Evolutionary conservation across 2,888 invertebrate genomes (phyloP).

Genomic region (Agrochola circellaris): DNA sequence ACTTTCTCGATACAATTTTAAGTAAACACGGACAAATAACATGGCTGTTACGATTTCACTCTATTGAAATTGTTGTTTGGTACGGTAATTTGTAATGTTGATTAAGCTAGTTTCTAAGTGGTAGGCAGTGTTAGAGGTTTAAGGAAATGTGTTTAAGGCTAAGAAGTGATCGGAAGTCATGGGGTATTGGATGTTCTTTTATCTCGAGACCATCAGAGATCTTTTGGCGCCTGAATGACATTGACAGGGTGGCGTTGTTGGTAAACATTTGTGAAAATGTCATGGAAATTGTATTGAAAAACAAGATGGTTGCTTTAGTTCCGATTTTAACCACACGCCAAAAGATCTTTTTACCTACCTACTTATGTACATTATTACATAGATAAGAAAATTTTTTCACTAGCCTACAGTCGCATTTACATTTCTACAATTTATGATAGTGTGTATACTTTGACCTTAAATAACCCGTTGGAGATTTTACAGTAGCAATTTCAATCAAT

Average conservation of each 20-base stretch:
- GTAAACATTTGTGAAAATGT: background rate
- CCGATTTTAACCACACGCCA: background rate
- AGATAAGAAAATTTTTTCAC: background rate
- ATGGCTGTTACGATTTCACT: slow-evolving; percentile 58
- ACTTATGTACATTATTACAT: background rate
- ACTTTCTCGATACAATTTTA: slow-evolving; percentile 71
- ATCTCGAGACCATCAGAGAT: too few relatives aligned
- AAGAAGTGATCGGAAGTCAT: background rate
- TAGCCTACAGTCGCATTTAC: background rate
- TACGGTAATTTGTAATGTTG: slow-evolving; percentile 43
- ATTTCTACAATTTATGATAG: background rate
- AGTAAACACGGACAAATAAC: slow-evolving; percentile 61
- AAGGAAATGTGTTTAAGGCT: slow-evolving; percentile 10
- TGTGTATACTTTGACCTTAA: too few relatives aligned
- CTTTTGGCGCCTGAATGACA: background rate
- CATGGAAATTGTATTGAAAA: background rate
- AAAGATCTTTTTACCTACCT: background rate
- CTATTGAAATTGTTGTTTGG: slow-evolving; percentile 56
- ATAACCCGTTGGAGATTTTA: background rate
- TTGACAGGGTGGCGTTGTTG: background rate
- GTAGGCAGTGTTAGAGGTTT: slow-evolving; percentile 13
- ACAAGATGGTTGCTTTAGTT: background rate
- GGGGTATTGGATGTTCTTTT: background rate
- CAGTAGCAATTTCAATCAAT: slow-evolving; percentile 15
- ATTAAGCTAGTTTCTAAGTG: slow-evolving; percentile 48